Evolutionary conservation across 2,888 invertebrate genomes (phyloP).

Genomic region (Parnassius smintheus): DNA sequence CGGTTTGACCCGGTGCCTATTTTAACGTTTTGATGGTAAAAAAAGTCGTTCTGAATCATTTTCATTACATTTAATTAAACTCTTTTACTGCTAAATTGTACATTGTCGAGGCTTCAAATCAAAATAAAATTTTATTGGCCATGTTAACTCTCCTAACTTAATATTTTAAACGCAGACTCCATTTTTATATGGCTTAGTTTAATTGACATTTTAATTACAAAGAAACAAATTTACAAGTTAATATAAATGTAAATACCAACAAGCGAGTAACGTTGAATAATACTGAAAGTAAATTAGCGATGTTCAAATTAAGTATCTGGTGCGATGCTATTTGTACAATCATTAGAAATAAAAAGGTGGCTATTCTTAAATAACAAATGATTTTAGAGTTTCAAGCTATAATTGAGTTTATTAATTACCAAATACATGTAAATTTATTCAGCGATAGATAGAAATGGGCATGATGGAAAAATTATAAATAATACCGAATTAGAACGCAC

Average conservation of each 20-base stretch:
- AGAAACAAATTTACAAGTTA: slow-evolving; percentile 14
- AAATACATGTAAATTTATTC: slow-evolving; percentile 25
- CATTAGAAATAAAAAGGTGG: slow-evolving; percentile 10
- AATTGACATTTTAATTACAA: slow-evolving; percentile 23
- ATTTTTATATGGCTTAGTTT: slow-evolving; percentile 15
- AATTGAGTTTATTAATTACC: slow-evolving; percentile 20
- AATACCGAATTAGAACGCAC: slow-evolving; percentile 54
- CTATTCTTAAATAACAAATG: slow-evolving; percentile 10
- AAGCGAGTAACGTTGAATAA: neutral
- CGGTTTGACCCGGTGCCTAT: slow-evolving; percentile 33
- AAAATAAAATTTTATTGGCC: slow-evolving; percentile 25
- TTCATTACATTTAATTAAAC: slow-evolving; percentile 31
- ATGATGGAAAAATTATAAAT: slow-evolving; percentile 28
- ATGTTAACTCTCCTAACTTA: slow-evolving; percentile 11
- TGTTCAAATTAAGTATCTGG: too few relatives aligned
- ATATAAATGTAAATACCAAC: slow-evolving; percentile 11
- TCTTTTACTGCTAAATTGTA: slow-evolving; percentile 27
- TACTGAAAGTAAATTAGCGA: too few relatives aligned
- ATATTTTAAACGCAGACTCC: slow-evolving; percentile 12
- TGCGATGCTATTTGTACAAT: slow-evolving; percentile 16
- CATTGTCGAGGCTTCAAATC: slow-evolving; percentile 25
- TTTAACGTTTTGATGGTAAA: slow-evolving; percentile 29
- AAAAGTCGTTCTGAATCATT: slow-evolving; percentile 63
- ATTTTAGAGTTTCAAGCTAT: slow-evolving; percentile 4
- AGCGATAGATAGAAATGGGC: slow-evolving; percentile 29